Base-by-base conservation (phyloP, 2,797 vertebrate species). In the Sparidentex hasta region DNA sequence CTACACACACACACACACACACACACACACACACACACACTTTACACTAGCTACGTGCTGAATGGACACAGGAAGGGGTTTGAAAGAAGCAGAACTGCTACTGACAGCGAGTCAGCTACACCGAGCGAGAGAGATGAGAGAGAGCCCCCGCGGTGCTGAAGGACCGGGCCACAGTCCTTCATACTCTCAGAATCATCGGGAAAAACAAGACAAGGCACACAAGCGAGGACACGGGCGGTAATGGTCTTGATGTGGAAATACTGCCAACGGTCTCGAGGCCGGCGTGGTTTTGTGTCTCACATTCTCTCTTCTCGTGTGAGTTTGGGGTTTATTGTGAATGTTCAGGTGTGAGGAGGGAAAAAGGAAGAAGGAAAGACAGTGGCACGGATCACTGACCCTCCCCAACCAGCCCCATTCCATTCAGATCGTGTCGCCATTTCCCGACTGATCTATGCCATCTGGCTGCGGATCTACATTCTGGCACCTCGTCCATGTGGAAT, bases 371-470 rank as follows among this genome's bases (percentile, higher is more conserved):
- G 50, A 59, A 65, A 68, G 48, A 71, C 64, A 75, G 21, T 33
- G 58, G 56, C 72, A 74, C 50, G 83, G 83, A 80, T 84, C 82
- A 66, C 56, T 86, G 88, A 87, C 84, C 88, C 65, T 67, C 74
- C 29, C 44, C 65, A 80, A 27, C 65, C 47, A 65, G 57, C 67
- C 85, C 85, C 65, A 87, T 87, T 82, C 41, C 65, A 78, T 86
- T 89, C 82, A 78, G 78, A 92, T 90, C 82, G 88, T 82, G 75
- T 68, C 78, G 73, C 87, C 76, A 86, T 91, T 89, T 92, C 92
- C 85, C 78, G 50, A 84, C 77, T 88, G 92, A 93, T 92, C 91
- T 86, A 29, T 78, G 78, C 92, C 93, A 92, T 92, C 92, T 94
- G 92, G 91, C 88, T 78, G 78, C 61, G 75, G 84, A 90, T 90